Percentiles rank a stretch among this genome's conserved stretches.
Conservation (phyloP, 2,113 vertebrate genomes). For the Calypte anna region DNA sequence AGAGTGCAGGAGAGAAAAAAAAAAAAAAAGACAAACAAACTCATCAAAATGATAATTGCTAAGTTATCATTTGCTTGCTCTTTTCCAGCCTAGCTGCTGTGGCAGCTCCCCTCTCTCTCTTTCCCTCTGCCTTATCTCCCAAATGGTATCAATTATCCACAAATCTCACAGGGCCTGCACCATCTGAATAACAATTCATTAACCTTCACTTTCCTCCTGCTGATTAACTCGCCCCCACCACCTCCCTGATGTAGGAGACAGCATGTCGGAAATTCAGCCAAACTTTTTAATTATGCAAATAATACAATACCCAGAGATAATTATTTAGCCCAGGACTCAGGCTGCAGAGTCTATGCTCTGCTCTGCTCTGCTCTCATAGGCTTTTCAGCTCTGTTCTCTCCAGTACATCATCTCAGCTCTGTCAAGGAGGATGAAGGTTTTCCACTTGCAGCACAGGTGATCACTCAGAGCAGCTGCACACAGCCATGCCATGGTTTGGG, state of each 20-base stretch:
- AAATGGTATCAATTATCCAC: slow-evolving; percentile 79
- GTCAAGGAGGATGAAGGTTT: slow-evolving; percentile 72
- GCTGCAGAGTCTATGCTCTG: neutral
- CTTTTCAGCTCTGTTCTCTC: slow-evolving; percentile 1
- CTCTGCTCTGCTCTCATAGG: slow-evolving; percentile 35
- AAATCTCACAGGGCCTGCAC: slow-evolving; percentile 69
- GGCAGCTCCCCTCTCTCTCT: slow-evolving; percentile 42
- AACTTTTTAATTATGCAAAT: slow-evolving; percentile 75
- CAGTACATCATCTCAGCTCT: slow-evolving; percentile 23
- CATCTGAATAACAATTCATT: slow-evolving; percentile 78
- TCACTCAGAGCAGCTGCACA: neutral
- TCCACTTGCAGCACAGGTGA: neutral
- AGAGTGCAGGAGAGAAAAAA: neutral
- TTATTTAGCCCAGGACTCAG: slow-evolving; percentile 63
- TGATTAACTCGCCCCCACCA: slow-evolving; percentile 65
- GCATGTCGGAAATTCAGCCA: slow-evolving; percentile 52
- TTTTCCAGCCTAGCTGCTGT: slow-evolving; percentile 51
- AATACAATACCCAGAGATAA: slow-evolving; percentile 64
- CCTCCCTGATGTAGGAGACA: slow-evolving; percentile 43
- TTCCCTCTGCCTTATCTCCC: slow-evolving; percentile 60
- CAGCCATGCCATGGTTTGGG: neutral
- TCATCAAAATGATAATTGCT: slow-evolving; percentile 76
- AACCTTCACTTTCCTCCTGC: slow-evolving; percentile 74
- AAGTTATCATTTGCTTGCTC: slow-evolving; percentile 70
- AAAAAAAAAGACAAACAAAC: slow-evolving; percentile 30